Conservation (phyloP, 1,140 invertebrate species). For the Glossosoma conforme region DNA sequence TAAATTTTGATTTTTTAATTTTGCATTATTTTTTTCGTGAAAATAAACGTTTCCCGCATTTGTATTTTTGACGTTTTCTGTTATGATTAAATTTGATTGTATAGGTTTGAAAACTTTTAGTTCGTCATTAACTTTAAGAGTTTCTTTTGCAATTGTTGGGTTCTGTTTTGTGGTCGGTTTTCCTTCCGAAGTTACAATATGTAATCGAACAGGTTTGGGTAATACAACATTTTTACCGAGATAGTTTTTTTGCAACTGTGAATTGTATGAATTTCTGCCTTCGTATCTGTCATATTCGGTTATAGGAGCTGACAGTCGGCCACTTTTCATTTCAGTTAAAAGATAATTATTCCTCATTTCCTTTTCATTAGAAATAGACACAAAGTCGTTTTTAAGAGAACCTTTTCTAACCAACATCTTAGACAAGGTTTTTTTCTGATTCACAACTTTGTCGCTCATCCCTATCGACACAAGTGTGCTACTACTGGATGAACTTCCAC, state of each 20-base stretch:
- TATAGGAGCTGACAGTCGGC: neutral
- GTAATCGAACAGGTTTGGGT: neutral
- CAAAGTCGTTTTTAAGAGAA: conserved; percentile 8
- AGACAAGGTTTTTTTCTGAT: neutral
- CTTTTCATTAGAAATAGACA: neutral
- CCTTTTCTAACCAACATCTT: conserved; percentile 7
- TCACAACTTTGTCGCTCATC: neutral
- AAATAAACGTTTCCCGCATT: no score
- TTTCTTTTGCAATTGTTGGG: no score
- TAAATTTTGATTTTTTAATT: no score
- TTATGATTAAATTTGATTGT: no score
- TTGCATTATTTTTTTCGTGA: no score
- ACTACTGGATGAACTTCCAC: conserved; percentile 26
- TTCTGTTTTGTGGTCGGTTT: no score
- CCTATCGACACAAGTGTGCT: conserved; percentile 25
- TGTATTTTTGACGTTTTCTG: no score
- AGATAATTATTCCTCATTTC: conserved; percentile 4
- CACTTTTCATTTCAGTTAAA: conserved; percentile 5
- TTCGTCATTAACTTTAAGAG: no score
- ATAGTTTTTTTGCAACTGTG: neutral
- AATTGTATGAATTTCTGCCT: neutral
- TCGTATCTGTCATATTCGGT: neutral
- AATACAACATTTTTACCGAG: neutral
- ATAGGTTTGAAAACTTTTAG: no score
- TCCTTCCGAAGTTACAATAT: no score